Base-by-base conservation (phyloP, 2,113 vertebrate genomes). In the Syngnathus floridae region DNA sequence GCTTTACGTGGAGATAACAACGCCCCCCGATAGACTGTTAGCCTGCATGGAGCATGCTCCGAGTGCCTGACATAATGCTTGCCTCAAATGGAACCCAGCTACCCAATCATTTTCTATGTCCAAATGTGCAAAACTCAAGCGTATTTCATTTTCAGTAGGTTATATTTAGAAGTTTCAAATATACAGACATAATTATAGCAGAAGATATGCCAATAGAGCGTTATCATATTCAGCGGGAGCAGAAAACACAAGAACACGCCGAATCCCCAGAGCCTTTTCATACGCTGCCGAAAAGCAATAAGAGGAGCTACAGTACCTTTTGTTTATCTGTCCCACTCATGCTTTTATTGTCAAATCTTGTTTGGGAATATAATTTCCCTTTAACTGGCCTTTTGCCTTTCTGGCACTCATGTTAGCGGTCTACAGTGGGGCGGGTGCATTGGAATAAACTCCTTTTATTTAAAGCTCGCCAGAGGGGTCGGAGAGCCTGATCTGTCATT, bases 401-500 rank as follows among this genome's bases (percentile, higher is more conserved):
- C 72, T 68, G 67, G 80, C 75, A 71, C 82, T 81, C 77, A 69
- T 86, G 86, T 87, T 78, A 74, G 70, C 22, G 67, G 81, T 76
- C 81, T 73, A 77, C 77, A 73, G 78, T 77, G 73, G 65, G 38
- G 64, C 75, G 11, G 45, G 71, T 71, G 72, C 82, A 69, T 84
- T 58, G 67, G 85, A 85, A 88, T 87, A 85, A 84, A 87, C 74
- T 85, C 84, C 75, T 87, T 86, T 89, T 90, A 88, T 91, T 90
- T 88, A 89, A 88, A 89, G 83, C 78, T 86, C 84, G 90, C 88
- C 88, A 79, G 88, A 83, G 89, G 89, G 88, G 89, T 89, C 88
- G 87, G 76, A 77, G 84, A 84, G 84, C 81, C 87, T 87, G 87
- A 87, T 89, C 86, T 86, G 88, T 89, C 88, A 90, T 86, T 80